Evolutionary conservation across 2,113 vertebrate species (phyloP).

Genomic region (Myodes glareolus): DNA sequence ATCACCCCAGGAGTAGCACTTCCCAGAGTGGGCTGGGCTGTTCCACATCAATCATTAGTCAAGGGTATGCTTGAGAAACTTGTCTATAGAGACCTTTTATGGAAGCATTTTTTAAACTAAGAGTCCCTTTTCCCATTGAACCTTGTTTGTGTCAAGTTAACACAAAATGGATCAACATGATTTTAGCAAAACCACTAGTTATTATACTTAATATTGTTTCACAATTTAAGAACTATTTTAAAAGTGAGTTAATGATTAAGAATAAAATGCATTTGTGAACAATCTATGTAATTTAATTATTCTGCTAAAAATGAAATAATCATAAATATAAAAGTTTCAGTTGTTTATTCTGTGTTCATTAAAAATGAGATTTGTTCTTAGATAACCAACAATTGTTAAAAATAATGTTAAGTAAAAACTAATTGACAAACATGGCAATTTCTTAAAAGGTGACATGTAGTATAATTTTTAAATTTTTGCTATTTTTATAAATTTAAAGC

Average conservation of each 20-base stretch:
- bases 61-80: neutral
- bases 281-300: conserved; percentile 11
- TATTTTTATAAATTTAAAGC: conserved; percentile 44
- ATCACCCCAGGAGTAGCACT: neutral
- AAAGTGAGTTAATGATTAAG: conserved; percentile 1
- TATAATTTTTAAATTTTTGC: conserved; percentile 14
- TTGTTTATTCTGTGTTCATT: neutral
- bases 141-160: neutral
- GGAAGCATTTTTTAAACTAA: neutral
- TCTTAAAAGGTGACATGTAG: neutral
- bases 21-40: neutral
- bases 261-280: neutral
- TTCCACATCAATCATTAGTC: neutral
- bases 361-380: conserved; percentile 2
- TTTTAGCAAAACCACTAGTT: conserved; percentile 37
- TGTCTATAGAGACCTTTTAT: neutral
- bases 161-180: neutral
- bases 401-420: neutral
- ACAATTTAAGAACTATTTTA: neutral
- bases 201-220: neutral
- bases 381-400: neutral
- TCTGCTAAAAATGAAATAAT: neutral
- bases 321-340: conserved; percentile 20
- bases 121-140: neutral
- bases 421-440: neutral